phyloP scores from a whole-genome alignment of 2,888 invertebrate species.

The Eulithis testata region DNA sequence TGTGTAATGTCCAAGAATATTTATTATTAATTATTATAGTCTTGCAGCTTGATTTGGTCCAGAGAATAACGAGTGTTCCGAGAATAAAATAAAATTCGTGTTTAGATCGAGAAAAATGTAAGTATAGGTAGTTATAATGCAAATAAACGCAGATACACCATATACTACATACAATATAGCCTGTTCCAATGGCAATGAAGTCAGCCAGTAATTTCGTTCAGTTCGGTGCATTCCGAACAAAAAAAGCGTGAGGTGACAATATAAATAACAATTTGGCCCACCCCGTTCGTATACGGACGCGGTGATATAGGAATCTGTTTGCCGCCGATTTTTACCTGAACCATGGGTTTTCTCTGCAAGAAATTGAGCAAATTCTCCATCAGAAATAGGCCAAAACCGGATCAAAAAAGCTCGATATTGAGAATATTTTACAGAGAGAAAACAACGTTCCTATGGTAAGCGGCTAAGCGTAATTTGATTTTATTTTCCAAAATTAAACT shows the following conservation, averaged over 20 bases:
- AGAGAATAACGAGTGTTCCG: too few species aligned
- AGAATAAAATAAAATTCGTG: background rate
- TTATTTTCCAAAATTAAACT: too few species aligned
- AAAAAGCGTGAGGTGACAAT: conserved; percentile 82
- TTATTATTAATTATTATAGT: too few species aligned
- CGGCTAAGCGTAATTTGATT: too few species aligned
- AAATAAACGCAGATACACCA: conserved; percentile 28
- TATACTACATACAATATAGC: conserved; percentile 32
- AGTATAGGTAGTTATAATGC: conserved; percentile 19
- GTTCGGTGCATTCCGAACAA: conserved; percentile 68
- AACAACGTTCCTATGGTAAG: too few species aligned
- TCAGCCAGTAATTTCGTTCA: conserved; percentile 68
- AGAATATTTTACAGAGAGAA: too few species aligned
- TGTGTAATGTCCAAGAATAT: too few species aligned
- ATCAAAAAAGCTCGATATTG: too few species aligned
- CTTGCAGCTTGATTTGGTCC: too few species aligned
- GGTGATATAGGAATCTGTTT: conserved; percentile 13
- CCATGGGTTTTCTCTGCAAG: background rate
- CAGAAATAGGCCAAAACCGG: too few species aligned
- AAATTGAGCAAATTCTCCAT: too few species aligned
- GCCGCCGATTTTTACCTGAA: conserved; percentile 1
- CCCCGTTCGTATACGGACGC: conserved; percentile 73
- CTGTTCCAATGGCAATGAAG: conserved; percentile 53
- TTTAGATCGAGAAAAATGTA: background rate
- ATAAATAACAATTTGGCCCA: conserved; percentile 85